A percentile compares a stretch with the other conserved stretches of the same genome.
phyloP scores from a whole-genome alignment of 2,888 invertebrate species.

The Eilema caniola region DNA sequence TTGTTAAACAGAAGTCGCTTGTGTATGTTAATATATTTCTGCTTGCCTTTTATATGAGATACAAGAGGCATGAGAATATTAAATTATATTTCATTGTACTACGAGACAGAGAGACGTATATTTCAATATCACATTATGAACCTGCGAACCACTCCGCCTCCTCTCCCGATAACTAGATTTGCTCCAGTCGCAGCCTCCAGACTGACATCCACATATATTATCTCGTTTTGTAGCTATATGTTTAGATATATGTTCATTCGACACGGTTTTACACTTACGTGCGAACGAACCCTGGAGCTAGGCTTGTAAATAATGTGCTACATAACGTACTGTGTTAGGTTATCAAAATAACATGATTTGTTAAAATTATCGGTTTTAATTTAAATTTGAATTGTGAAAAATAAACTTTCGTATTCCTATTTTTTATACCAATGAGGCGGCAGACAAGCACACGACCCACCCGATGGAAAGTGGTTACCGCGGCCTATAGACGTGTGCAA shows the following conservation, averaged over 20 bases:
- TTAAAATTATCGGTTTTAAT: too few relatives aligned
- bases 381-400: too few relatives aligned
- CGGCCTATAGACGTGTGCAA: too few relatives aligned
- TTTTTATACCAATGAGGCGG: too few relatives aligned
- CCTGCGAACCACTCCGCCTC: background rate
- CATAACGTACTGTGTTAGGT: background rate
- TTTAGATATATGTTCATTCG: background rate
- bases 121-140: background rate
- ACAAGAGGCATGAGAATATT: background rate
- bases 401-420: too few relatives aligned
- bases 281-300: background rate
- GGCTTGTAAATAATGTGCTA: background rate
- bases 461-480: too few relatives aligned
- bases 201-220: background rate
- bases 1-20: too few relatives aligned
- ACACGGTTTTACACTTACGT: slow-evolving; percentile 4
- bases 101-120: background rate
- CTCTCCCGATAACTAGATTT: slow-evolving; percentile 12
- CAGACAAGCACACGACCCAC: too few relatives aligned
- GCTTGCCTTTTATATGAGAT: background rate
- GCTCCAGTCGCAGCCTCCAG: background rate
- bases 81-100: background rate
- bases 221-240: background rate
- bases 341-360: too few relatives aligned
- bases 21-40: background rate